Evolutionary conservation across 53 echinoderm and acorn worm species (phyloP), one percentile per base, ranked within the genome.

Genomic region (Mesocentrotus franciscanus): DNA sequence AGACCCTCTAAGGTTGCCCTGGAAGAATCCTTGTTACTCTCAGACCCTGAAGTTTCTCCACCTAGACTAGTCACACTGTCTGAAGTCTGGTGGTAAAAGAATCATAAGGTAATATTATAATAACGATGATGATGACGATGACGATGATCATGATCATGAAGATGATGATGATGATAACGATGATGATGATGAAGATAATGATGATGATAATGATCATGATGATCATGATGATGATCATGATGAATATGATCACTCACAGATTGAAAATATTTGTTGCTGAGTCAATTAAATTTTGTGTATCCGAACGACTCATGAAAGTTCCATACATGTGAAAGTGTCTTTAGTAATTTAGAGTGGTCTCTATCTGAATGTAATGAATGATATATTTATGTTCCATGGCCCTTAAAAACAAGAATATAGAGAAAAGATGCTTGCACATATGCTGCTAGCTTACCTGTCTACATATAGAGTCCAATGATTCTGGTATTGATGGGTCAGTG

Each of bases 401-500:
- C 11, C 60, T 13, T 14, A 60, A 60, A 11, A 60, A 14, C 60
- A 60, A 60, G 60, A 60, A 60, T 10, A 60, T 60, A 60, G 60
- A 60, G 60, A 60, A 39, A 70, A 71, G 24, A 71, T 20, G 0
- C 26, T 71, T 71, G 2, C 11, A 29, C 75, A 75, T 75, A n/a
- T n/a, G n/a, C 42, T 81, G 33, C 1, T 33, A 87, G 56, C 87
- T 91, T 93, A 97, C 97, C 96, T 96, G 95, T 79, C 96, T 96
- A 89, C 98, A 97, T 76, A 99, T 98, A 26, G 98, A 97, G 59
- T 99, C 99, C 68, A 98, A 90, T 1, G 97, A 96, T 89, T 99
- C 99, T 64, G 97, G 97, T 2, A 99, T 95, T 13, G 97, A 96
- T 56, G 99, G 97, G 85, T 99, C 99, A 1, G 99, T 99, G 16